phyloP scores from a whole-genome alignment of 2,113 vertebrate species.

The Falcunculus frontatus region DNA sequence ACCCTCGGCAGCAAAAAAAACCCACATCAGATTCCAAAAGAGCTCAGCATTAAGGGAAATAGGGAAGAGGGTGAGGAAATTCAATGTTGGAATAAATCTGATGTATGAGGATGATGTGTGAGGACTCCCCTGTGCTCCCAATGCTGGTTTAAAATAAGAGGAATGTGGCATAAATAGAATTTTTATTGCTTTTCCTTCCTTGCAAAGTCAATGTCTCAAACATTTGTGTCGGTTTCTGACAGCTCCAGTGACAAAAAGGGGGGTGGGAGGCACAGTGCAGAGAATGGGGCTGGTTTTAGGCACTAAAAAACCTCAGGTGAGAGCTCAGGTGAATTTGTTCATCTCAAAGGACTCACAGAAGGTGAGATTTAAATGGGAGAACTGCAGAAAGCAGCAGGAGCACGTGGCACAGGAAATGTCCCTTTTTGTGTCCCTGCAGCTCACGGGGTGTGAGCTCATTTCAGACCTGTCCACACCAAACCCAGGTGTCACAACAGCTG shows the following conservation, averaged over 20 bases:
- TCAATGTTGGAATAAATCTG: background rate
- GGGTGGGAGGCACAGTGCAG: background rate
- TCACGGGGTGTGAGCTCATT: rapidly evolving
- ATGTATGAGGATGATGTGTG: rapidly evolving
- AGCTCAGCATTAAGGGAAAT: background rate
- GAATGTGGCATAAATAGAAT: rapidly evolving
- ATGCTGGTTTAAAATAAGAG: background rate
- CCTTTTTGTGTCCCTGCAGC: background rate
- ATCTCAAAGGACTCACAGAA: background rate
- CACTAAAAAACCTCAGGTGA: background rate
- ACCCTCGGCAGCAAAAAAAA: rapidly evolving
- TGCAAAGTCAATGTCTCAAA: background rate
- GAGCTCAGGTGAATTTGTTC: background rate
- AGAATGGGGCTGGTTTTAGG: background rate
- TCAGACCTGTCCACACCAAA: rapidly evolving
- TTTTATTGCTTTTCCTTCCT: background rate
- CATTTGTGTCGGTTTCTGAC: background rate
- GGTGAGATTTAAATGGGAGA: background rate
- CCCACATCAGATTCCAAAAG: rapidly evolving
- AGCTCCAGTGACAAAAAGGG: background rate
- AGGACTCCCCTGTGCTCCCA: background rate
- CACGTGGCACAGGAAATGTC: rapidly evolving
- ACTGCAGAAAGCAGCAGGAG: background rate
- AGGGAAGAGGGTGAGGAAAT: background rate
- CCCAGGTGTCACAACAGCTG: rapidly evolving